Evolutionary conservation across 2,797 vertebrate species (phyloP), one percentile per base, ranked within the genome.

Genomic region (Microhierax caerulescens): DNA sequence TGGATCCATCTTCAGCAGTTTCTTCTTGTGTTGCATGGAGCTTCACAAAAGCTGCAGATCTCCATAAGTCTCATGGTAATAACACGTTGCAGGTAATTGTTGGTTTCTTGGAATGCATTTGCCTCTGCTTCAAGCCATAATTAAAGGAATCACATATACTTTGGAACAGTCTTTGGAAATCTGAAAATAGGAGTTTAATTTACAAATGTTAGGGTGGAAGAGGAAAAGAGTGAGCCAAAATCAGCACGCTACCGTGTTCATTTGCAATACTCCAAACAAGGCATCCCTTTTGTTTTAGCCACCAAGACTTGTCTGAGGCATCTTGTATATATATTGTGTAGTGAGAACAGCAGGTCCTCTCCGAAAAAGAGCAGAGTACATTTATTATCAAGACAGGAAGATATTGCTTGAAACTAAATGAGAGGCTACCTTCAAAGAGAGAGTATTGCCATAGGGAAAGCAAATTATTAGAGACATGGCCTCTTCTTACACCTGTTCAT

Each of bases 131-230:
- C 95, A 93, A 91, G 89, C 95, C 97, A 93, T 97, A 98, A 98
- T 98, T 98, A 98, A 97, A 98, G 97, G 96, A 97, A 97, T 97
- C 80, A 53, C 90, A 97, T 96, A 97, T 97, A 97, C 82, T 96
- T 96, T 95, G 90, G 96, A 97, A 73, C 75, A 67, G 95, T 53
- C 90, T 97, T 93, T 97, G 94, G 93, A 98, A 98, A 97, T 92
- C 96, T 97, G 96, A 97, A 98, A 98, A 98, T 98, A 98, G 97
- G 97, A 97, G 91, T 86, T 97, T 94, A 92, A 95, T 97, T 97
- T 94, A 96, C 91, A 97, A 97, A 96, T 97, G 89, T 93, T 94
- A 97, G 97, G 96, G 85, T 65, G 87, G 93, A 93, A 97, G 91
- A 97, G 95, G 96, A 97, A 97, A 96, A 45, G 77, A 78, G 82